Percentiles rank a stretch among this genome's conserved stretches.
Conservation (phyloP, 2,888 invertebrate genomes). For the Acrobasis repandana region DNA sequence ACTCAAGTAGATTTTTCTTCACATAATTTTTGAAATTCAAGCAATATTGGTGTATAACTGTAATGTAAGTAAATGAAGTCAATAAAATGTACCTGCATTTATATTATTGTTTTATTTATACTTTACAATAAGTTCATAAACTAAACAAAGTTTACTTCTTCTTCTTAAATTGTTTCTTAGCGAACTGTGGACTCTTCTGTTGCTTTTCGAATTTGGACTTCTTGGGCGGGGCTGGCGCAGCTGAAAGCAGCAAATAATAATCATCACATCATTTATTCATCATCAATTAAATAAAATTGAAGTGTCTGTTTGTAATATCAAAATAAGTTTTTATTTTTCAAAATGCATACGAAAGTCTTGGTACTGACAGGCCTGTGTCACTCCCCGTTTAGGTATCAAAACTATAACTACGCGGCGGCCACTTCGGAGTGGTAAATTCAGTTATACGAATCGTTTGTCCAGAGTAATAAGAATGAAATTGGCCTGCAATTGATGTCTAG, state of each 20-base stretch:
- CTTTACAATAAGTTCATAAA: slow-evolving; percentile 7
- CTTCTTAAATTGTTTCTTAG: slow-evolving; percentile 66
- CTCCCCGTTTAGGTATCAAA: no score
- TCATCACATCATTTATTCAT: neutral
- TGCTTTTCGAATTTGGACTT: slow-evolving; percentile 69
- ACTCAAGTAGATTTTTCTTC: slow-evolving; percentile 21
- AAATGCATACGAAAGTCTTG: no score
- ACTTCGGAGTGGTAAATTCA: no score
- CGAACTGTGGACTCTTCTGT: slow-evolving; percentile 46
- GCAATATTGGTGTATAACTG: slow-evolving; percentile 27
- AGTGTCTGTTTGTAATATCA: neutral
- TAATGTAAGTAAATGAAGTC: slow-evolving; percentile 30
- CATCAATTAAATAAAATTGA: no score
- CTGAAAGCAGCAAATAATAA: slow-evolving; percentile 44
- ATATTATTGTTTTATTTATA: slow-evolving; percentile 34
- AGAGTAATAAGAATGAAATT: no score
- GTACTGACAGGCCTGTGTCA: no score
- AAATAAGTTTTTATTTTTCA: neutral
- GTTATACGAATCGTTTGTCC: no score
- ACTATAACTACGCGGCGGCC: no score
- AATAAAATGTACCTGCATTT: slow-evolving; percentile 46
- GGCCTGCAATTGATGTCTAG: no score
- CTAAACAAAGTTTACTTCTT: slow-evolving; percentile 46
- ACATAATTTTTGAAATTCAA: slow-evolving; percentile 19
- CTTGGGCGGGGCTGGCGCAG: slow-evolving; percentile 44